These are phyloP conservation scores for Aspidiotus rigidus DNA, from an alignment of 2,888 invertebrate genomes.

Conservation along the genomic window DNA sequence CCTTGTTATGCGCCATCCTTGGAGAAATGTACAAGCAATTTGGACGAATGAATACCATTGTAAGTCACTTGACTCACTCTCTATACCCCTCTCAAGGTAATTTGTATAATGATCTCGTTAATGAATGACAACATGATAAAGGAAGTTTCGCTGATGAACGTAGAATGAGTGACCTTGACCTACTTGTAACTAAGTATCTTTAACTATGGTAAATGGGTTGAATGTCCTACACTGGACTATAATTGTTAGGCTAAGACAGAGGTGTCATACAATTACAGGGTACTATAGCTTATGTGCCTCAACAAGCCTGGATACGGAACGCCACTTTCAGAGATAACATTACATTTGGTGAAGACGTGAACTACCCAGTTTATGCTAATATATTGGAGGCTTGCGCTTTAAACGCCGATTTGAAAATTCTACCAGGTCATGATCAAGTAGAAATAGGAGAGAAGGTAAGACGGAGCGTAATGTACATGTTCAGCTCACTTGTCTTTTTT, in stretches of 20 bases:
- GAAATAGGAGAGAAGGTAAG: constrained; percentile 65
- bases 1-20: constrained; percentile 74
- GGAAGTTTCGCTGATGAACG: too few species aligned
- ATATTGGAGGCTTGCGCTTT: constrained; percentile 86
- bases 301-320: constrained; percentile 98
- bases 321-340: constrained; percentile 87
- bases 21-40: constrained; percentile 82
- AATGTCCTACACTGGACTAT: too few species aligned
- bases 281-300: constrained; percentile 75
- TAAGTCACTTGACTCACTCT: constrained; percentile 20
- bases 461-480: neutral
- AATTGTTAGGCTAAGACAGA: too few species aligned
- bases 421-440: constrained; percentile 91
- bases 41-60: constrained; percentile 67
- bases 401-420: constrained; percentile 79
- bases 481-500: neutral
- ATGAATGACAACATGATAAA: too few species aligned
- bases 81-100: too few species aligned
- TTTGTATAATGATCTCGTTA: too few species aligned
- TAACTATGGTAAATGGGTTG: too few species aligned
- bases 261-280: constrained; percentile 43
- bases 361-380: constrained; percentile 62
- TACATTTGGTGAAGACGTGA: constrained; percentile 68
- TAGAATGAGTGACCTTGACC: too few species aligned
- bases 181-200: too few species aligned